These are phyloP conservation scores for Germaria angustata DNA, from an alignment of 2,888 invertebrate genomes.

Conservation along the genomic window DNA sequence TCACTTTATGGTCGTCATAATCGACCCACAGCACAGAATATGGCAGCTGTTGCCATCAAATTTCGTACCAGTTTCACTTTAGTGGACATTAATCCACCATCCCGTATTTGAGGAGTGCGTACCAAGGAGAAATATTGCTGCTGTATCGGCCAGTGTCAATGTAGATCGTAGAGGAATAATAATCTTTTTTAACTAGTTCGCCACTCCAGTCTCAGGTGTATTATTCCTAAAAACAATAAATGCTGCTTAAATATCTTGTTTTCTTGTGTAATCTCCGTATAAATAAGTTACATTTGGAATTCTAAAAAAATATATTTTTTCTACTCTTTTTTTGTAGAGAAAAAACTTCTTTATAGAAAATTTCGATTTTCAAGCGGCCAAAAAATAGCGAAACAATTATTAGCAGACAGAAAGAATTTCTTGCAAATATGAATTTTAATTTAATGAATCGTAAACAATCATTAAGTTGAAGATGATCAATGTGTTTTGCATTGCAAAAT, in stretches of 20 bases:
- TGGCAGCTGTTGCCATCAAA: too few species aligned
- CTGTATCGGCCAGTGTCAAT: too few species aligned
- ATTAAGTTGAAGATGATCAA: slow-evolving; percentile 3
- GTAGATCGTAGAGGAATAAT: too few species aligned
- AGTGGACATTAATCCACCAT: too few species aligned
- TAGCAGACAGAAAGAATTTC: slow-evolving; percentile 37
- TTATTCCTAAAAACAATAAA: slow-evolving; percentile 46
- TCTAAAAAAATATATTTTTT: background rate
- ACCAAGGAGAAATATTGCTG: too few species aligned
- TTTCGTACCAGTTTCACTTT: too few species aligned
- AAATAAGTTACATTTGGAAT: background rate
- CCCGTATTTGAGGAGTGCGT: too few species aligned
- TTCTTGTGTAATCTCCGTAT: slow-evolving; percentile 73
- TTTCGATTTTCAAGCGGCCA: background rate
- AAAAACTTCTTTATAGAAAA: background rate
- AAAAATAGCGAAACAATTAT: background rate
- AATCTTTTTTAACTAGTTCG: background rate
- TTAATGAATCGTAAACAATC: slow-evolving; percentile 42
- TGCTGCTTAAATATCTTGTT: slow-evolving; percentile 56
- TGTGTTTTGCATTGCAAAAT: slow-evolving; percentile 13
- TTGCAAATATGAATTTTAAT: slow-evolving; percentile 51
- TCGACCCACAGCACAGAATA: too few species aligned
- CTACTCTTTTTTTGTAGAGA: background rate
- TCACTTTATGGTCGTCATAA: too few species aligned
- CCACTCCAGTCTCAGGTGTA: slow-evolving; percentile 3